These are phyloP conservation scores for Tenualosa ilisha DNA, from an alignment of 2,797 vertebrate species.

Conservation along the genomic window DNA sequence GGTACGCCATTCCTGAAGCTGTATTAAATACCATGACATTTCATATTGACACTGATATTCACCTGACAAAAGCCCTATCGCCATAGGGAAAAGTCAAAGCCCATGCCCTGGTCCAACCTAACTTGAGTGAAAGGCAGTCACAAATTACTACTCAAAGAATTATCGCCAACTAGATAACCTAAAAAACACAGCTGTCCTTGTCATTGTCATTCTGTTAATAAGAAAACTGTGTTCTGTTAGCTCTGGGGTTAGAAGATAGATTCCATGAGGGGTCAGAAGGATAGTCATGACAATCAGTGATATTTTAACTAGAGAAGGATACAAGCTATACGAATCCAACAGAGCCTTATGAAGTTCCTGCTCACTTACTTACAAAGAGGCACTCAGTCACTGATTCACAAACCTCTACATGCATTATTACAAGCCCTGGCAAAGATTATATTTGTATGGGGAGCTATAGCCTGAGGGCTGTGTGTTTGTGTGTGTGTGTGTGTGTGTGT, in stretches of 20 bases:
- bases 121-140: background rate
- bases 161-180: background rate
- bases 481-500: slow-evolving; percentile 2
- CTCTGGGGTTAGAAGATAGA: background rate
- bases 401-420: background rate
- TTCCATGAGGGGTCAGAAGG: background rate
- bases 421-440: background rate
- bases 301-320: background rate
- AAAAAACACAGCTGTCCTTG: background rate
- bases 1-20: too few relatives aligned
- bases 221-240: background rate
- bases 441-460: background rate
- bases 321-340: background rate
- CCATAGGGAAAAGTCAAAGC: background rate
- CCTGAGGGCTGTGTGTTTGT: background rate
- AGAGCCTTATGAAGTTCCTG: background rate
- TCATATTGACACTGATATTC: too few relatives aligned
- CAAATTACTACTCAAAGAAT: background rate
- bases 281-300: background rate
- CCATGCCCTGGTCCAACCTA: background rate
- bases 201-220: background rate
- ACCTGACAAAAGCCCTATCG: too few relatives aligned
- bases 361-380: background rate
- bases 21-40: too few relatives aligned
- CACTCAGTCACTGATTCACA: background rate